Percentiles rank a stretch among this genome's conserved stretches.
phyloP scores from a whole-genome alignment of 2,113 vertebrate species.

The Pedetes capensis region DNA sequence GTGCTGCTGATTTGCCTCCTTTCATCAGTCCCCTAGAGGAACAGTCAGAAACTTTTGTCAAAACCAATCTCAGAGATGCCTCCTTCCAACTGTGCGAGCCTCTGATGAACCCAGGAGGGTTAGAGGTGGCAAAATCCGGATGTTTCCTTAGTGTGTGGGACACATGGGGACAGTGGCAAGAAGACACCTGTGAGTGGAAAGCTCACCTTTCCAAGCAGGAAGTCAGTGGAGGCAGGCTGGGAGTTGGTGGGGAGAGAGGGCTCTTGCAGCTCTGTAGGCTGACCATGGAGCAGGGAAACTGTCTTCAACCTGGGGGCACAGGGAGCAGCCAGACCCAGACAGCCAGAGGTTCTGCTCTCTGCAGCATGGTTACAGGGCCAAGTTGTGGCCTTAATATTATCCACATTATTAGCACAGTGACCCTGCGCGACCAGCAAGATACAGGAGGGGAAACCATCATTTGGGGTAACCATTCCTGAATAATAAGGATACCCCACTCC shows the following conservation, averaged over 20 bases:
- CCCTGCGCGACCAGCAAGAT: background rate
- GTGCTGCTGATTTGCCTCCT: background rate
- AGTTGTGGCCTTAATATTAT: background rate
- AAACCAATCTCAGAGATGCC: background rate
- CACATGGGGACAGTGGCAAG: rapidly evolving
- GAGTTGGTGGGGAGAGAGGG: background rate
- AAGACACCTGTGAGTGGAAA: background rate
- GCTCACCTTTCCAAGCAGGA: background rate
- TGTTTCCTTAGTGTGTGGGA: background rate
- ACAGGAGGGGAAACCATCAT: background rate
- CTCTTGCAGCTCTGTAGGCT: rapidly evolving
- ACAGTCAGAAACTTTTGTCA: too few species aligned
- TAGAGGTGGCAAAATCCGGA: background rate
- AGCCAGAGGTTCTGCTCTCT: background rate
- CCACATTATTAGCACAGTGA: too few species aligned
- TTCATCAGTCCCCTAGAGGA: background rate
- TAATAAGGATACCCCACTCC: background rate
- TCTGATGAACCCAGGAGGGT: background rate
- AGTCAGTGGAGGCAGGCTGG: background rate
- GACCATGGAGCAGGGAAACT: background rate
- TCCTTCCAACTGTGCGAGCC: background rate
- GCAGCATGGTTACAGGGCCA: background rate
- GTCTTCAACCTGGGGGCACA: background rate
- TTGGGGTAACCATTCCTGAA: background rate
- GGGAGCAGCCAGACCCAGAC: background rate